A percentile compares a stretch with the other conserved stretches of the same genome.
Evolutionary conservation across 1,140 invertebrate genomes (phyloP).

Genomic region (Polypedilum pembai): DNA sequence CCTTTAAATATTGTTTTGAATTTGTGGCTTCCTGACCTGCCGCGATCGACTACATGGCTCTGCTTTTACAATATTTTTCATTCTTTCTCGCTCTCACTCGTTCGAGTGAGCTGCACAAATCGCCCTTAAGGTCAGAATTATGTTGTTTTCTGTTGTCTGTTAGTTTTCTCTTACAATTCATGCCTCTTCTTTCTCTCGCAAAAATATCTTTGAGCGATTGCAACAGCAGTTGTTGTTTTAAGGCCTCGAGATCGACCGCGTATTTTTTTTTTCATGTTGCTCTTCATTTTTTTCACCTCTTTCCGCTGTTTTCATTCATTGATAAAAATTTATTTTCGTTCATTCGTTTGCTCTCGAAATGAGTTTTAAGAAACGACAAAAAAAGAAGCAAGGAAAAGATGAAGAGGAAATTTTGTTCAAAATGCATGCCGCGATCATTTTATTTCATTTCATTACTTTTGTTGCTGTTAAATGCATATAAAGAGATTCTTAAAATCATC

Average conservation of each 20-base stretch:
- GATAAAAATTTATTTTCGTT: neutral
- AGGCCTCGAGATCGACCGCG: neutral
- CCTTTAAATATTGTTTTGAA: constrained; percentile 6
- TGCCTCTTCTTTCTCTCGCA: neutral
- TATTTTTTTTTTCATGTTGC: neutral
- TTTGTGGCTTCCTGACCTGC: constrained; percentile 15
- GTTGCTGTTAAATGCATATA: neutral
- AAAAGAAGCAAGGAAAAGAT: too few species aligned
- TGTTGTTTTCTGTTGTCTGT: constrained; percentile 5
- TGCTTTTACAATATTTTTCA: neutral
- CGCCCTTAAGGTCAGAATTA: constrained; percentile 16
- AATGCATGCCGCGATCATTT: neutral
- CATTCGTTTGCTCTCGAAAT: too few species aligned
- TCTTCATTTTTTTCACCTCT: neutral
- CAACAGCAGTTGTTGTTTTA: neutral
- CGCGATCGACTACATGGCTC: constrained; percentile 4
- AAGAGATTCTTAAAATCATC: neutral
- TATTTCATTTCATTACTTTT: neutral
- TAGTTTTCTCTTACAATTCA: neutral
- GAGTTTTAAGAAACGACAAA: too few species aligned
- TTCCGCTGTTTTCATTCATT: neutral
- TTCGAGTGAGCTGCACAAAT: neutral
- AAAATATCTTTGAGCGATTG: neutral
- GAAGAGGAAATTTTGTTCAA: too few species aligned
- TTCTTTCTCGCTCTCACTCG: neutral